These are phyloP conservation scores for Tyto alba DNA, from an alignment of 2,113 vertebrate genomes.

Conservation along the genomic window DNA sequence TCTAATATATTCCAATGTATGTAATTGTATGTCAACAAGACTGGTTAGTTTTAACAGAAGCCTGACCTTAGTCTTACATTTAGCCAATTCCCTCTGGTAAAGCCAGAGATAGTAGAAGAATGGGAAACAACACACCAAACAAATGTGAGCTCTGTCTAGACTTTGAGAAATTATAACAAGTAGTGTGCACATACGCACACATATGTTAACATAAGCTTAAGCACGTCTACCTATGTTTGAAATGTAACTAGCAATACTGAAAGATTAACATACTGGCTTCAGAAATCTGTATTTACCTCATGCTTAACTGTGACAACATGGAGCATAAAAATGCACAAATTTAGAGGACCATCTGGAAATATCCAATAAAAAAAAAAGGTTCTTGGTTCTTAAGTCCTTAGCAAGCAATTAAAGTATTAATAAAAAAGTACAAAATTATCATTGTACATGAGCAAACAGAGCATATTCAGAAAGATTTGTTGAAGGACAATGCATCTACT, in stretches of 20 bases:
- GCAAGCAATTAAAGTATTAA: background rate
- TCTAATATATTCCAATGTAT: background rate
- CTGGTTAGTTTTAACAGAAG: background rate
- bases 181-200: background rate
- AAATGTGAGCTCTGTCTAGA: background rate
- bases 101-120: background rate
- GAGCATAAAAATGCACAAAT: background rate
- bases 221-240: background rate
- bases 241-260: background rate
- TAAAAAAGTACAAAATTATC: background rate
- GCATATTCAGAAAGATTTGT: background rate
- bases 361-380: background rate
- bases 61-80: background rate
- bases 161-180: background rate
- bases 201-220: background rate
- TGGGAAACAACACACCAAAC: background rate
- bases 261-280: background rate
- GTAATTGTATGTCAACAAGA: background rate
- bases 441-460: background rate
- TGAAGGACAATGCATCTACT: background rate
- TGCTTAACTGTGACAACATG: background rate
- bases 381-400: background rate
- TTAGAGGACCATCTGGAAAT: conserved; percentile 10
- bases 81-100: background rate
- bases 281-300: background rate